Conservation (phyloP, 1,140 invertebrate genomes). For the Platyscapa corneri region DNA sequence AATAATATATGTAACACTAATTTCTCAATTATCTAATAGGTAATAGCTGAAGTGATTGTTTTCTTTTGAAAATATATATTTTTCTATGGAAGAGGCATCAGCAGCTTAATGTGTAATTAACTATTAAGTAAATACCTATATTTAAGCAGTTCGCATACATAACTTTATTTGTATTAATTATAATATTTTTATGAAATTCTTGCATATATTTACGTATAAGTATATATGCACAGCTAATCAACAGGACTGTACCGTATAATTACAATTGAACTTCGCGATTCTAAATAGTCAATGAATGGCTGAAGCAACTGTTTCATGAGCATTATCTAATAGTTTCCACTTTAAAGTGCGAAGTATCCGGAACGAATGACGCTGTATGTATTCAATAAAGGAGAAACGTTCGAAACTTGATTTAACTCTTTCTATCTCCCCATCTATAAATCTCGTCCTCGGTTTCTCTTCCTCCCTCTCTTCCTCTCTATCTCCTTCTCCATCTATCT, state of each 20-base stretch:
- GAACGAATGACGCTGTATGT: background rate
- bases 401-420: constrained; percentile 47
- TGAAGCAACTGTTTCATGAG: background rate
- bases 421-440: constrained; percentile 34
- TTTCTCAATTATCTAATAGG: too few relatives aligned
- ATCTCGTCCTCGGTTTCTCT: background rate
- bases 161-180: background rate
- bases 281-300: background rate
- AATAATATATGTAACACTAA: too few relatives aligned
- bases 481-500: background rate
- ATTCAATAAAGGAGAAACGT: background rate
- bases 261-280: background rate
- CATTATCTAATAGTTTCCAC: background rate
- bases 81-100: too few relatives aligned
- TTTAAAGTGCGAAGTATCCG: background rate
- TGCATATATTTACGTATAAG: background rate
- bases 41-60: too few relatives aligned
- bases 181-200: background rate
- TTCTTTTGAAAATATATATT: too few relatives aligned
- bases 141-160: background rate
- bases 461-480: constrained; percentile 28
- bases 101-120: too few relatives aligned
- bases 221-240: background rate
- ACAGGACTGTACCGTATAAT: background rate
- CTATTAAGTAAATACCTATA: too few relatives aligned